Evolutionary conservation across 2,113 vertebrate genomes (phyloP).

Genomic region (Thalassarche chlororhynchos): DNA sequence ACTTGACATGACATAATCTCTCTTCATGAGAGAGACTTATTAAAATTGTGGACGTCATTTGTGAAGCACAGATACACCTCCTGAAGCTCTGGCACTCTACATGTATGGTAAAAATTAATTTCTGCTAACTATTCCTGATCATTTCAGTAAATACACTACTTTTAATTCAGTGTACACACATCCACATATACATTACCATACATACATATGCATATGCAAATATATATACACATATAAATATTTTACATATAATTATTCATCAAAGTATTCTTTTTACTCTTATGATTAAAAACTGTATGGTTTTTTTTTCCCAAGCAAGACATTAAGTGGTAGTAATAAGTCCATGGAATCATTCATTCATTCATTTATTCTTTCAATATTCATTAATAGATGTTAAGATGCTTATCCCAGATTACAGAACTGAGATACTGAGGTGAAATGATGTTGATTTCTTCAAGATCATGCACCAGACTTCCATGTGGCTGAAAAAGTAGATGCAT

Average conservation of each 20-base stretch:
- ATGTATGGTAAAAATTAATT: not conserved
- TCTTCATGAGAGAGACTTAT: not conserved
- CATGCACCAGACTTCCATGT: not conserved
- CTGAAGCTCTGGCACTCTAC: not conserved
- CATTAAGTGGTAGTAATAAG: not conserved
- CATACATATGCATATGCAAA: not conserved
- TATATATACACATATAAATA: not conserved
- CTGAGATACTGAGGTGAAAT: not conserved
- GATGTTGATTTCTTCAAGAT: not conserved
- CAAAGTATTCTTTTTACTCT: not conserved
- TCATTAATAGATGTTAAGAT: not conserved
- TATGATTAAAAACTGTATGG: not conserved
- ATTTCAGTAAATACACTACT: not conserved
- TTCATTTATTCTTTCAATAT: not conserved
- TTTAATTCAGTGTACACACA: not conserved
- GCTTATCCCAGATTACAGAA: not conserved
- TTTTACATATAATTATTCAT: not conserved
- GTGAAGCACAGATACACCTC: not conserved
- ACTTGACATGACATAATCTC: no score
- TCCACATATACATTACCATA: not conserved
- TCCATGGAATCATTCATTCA: not conserved
- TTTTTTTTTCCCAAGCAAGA: not conserved
- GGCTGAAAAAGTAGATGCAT: not conserved
- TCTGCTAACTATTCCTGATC: not conserved
- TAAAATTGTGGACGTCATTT: not conserved